A percentile compares a stretch with the other conserved stretches of the same genome.
These are phyloP conservation scores for Catamblyrhynchus diadema DNA, from an alignment of 2,797 vertebrate species.

Conservation along the genomic window DNA sequence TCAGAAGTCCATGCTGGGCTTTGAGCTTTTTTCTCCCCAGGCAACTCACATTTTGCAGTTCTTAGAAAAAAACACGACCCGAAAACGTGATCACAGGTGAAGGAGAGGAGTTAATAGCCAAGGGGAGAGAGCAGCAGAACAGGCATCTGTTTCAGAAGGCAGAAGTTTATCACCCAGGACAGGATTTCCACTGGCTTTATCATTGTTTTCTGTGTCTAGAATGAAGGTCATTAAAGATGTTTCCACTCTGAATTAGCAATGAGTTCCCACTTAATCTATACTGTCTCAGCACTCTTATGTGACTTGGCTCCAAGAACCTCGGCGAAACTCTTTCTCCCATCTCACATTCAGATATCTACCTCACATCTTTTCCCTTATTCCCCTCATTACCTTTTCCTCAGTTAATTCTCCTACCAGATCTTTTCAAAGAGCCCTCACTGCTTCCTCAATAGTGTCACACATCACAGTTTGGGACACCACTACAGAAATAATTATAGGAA, in stretches of 20 bases:
- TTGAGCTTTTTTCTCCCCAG: background rate
- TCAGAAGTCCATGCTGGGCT: background rate
- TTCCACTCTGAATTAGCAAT: constrained; percentile 48
- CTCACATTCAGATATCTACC: background rate
- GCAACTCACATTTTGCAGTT: background rate
- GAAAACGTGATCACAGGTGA: background rate
- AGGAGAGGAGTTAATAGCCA: background rate
- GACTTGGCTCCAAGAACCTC: background rate
- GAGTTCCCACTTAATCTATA: background rate
- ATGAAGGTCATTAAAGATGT: constrained; percentile 8
- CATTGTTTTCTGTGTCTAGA: constrained; percentile 3
- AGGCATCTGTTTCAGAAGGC: background rate
- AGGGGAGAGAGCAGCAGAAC: background rate
- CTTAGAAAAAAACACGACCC: background rate
- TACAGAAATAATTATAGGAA: background rate
- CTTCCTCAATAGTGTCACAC: background rate
- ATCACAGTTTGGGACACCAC: background rate
- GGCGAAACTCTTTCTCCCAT: background rate
- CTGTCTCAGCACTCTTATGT: background rate
- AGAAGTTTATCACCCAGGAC: constrained; percentile 15
- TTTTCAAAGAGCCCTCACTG: background rate
- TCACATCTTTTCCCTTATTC: background rate
- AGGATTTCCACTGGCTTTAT: constrained; percentile 25
- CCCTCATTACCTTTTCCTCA: background rate
- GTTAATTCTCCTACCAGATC: background rate